Base-by-base conservation (phyloP, 2,888 invertebrate species). In the Limnephilus lunatus region DNA sequence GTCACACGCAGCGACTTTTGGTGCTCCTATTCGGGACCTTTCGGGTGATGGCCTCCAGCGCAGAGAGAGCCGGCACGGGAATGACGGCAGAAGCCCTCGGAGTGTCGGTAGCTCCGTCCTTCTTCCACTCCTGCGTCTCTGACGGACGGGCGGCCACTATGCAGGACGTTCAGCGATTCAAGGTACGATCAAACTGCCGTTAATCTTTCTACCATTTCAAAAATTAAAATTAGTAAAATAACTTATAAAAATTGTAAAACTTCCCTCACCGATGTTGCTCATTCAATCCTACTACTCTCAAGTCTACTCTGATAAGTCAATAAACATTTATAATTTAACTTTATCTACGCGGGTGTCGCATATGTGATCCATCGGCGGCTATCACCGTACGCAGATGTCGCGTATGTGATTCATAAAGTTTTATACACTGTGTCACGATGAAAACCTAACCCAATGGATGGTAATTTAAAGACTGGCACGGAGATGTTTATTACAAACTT, bases 21-120 rank as follows among this genome's bases (percentile, higher is more conserved):
- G 99, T 99, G 94, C 97, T 99, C 94, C 97, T 99, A 93, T 99
- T 99, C 96, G 99, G 99, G 94, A 99, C 99, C 94, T 99, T 99
- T 96, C 97, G 99, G 94, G 98, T 99, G 94, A 99, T 99, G 95
- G 98, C 99, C 35, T 98, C 98, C 94, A 98, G 98, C 95, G 98
- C 98, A 94, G 98, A 98, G 94, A 97, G 98, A 95, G 98, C 98
- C 94, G 97, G 97, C 94, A 99, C 99, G 91, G 98, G 98, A 94
- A 99, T 99, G 99, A 98, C 98, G 94, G 98, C 99, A 94, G 99
- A 99, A 96, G 99, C 99, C 83, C 96, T 99, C 94, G 99, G 99
- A 94, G 99, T 99, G 94, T 98, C 98, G 82, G 99, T 99, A 89
- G 99, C 99, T 91, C 99, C 99, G 35, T 99, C 99, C 94, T 98